Evolutionary conservation across 2,797 vertebrate species (phyloP).

Genomic region (Lepidocolaptes lacrymiger): DNA sequence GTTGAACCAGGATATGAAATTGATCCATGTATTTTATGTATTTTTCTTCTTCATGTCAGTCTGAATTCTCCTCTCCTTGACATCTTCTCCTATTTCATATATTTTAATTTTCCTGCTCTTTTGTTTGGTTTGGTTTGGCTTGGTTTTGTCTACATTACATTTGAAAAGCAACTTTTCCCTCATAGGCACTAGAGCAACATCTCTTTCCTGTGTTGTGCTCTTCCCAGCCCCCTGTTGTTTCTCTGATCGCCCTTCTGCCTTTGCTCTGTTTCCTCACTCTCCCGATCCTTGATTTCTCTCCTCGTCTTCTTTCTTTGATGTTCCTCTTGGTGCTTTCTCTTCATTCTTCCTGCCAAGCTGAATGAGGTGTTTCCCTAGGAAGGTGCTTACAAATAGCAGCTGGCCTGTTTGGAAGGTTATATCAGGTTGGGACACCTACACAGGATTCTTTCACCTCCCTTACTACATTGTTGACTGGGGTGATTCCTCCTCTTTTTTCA

Average conservation of each 20-base stretch:
- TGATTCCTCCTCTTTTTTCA: background rate
- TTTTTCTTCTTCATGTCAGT: background rate
- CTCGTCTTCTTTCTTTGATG: background rate
- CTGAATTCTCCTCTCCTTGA: background rate
- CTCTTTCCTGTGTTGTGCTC: background rate
- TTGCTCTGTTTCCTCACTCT: background rate
- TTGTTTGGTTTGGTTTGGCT: background rate
- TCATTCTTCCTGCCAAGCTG: slow-evolving; percentile 1
- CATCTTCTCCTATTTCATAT: background rate
- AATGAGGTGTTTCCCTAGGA: background rate
- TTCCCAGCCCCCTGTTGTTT: background rate
- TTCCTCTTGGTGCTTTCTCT: slow-evolving; percentile 7
- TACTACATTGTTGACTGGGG: background rate
- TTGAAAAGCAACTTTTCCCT: background rate
- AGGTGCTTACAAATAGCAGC: background rate
- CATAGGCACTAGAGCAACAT: background rate
- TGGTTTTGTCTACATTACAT: background rate
- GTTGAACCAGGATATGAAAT: background rate
- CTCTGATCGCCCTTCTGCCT: background rate
- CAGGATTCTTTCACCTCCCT: background rate
- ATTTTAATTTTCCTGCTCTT: background rate
- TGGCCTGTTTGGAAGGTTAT: background rate
- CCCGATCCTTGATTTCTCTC: background rate
- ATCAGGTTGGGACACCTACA: background rate
- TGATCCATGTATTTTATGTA: background rate